Evolutionary conservation across 1,140 invertebrate species (phyloP), one percentile per base, ranked within the genome.

Genomic region (Ceratoteleas bidentatus): DNA sequence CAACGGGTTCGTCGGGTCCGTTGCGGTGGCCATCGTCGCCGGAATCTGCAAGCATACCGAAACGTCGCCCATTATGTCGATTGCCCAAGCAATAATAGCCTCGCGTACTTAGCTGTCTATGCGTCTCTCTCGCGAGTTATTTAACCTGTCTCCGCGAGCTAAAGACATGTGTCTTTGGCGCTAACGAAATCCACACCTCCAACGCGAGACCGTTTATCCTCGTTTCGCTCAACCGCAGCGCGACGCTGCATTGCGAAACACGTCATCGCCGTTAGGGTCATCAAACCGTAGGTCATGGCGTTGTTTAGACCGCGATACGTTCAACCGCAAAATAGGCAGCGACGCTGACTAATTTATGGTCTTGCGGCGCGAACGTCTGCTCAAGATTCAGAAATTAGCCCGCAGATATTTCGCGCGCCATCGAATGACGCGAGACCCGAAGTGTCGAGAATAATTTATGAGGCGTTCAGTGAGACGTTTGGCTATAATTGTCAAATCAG

Each of bases 11-110:
- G 82, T 78, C 49, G 83, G 73, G 50, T 86, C 86, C 62, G 87
- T 83, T 57, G 88, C 57, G 36, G 79, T 65, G 54, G 82, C 75
- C 81, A 85, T 85, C 52, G 85, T 88, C 72, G 87, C 88, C 87
- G 93, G 92, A 87, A 94, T 93, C 93, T 94, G 91, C 15, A 92
- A 93, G 57, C 82, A 78, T 54, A 11, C 47, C 91, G 92, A 84
- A 81, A 54, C 9, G 53, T 68, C 66, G 80, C 85, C 87, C 88
- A 87, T 88, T 77, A 78, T 77, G 65, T 45, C 57, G 65, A 84
- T 87, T 85, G 80, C 86, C 66, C 74, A 87, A 88, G 64, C 75
- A 75, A 83, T 86, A 87, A 85, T 80, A 69, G 61, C 43, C 11
- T 11, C 36, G 73, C 61, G 33, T 72, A 72, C 60, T 87, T 84